These are phyloP conservation scores for Hypena proboscidalis DNA, from an alignment of 2,888 invertebrate species.

Conservation along the genomic window DNA sequence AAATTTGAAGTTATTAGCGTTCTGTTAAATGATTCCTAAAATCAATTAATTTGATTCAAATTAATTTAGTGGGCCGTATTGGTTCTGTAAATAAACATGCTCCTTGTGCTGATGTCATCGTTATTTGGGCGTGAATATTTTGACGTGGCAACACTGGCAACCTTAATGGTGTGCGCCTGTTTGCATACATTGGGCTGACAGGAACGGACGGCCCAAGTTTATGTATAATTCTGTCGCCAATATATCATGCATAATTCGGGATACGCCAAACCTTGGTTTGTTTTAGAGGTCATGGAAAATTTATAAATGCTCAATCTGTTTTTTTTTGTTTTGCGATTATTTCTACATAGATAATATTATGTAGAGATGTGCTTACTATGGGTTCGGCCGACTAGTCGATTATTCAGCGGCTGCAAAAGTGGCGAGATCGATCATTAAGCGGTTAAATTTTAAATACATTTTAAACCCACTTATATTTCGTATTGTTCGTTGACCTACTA, in stretches of 20 bases:
- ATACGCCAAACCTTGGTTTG: slow-evolving; percentile 17
- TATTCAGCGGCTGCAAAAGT: no score
- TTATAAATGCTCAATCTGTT: slow-evolving; percentile 4
- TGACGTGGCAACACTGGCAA: slow-evolving; percentile 1
- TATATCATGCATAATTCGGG: slow-evolving; percentile 25
- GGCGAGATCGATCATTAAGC: no score
- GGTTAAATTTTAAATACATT: no score
- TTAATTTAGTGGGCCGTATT: slow-evolving; percentile 11
- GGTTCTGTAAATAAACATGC: slow-evolving; percentile 7
- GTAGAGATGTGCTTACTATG: no score
- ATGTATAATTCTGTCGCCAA: slow-evolving; percentile 8
- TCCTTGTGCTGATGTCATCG: slow-evolving; percentile 6
- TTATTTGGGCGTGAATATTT: slow-evolving; percentile 2
- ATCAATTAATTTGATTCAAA: slow-evolving; percentile 14
- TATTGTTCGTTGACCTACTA: no score
- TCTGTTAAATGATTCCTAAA: slow-evolving; percentile 15
- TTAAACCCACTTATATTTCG: no score
- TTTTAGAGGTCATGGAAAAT: slow-evolving; percentile 14
- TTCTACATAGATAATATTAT: no score
- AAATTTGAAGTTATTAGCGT: slow-evolving; percentile 23
- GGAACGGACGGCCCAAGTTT: slow-evolving; percentile 8
- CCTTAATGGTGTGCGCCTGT: slow-evolving; percentile 5
- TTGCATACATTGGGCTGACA: slow-evolving; percentile 6
- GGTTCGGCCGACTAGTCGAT: no score
- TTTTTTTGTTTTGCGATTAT: neutral